Conservation (phyloP, 2,797 vertebrate genomes). For the Spea hammondii region DNA sequence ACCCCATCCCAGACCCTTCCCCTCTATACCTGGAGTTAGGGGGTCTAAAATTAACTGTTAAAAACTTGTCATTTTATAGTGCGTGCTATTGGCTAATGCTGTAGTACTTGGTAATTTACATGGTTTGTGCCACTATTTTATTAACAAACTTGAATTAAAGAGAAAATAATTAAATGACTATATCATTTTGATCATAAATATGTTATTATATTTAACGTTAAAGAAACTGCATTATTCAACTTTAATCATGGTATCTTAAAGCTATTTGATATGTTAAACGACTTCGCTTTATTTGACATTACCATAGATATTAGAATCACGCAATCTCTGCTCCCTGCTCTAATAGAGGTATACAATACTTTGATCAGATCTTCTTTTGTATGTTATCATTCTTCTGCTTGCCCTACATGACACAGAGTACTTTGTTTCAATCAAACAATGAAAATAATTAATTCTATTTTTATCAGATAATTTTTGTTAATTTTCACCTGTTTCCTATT, state of each 20-base stretch:
- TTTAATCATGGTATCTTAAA: background rate
- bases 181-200: too few relatives aligned
- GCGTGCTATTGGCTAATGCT: too few relatives aligned
- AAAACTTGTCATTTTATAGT: too few relatives aligned
- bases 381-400: constrained; percentile 15
- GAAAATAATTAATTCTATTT: constrained; percentile 44
- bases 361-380: constrained; percentile 11
- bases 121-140: too few relatives aligned
- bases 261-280: background rate
- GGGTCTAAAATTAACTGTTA: too few relatives aligned
- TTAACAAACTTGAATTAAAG: too few relatives aligned
- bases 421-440: constrained; percentile 40
- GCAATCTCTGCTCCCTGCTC: background rate
- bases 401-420: constrained; percentile 13
- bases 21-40: too few relatives aligned
- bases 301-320: background rate
- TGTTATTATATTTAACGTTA: too few relatives aligned
- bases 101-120: too few relatives aligned
- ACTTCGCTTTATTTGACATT: background rate
- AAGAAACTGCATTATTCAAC: too few relatives aligned
- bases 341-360: background rate
- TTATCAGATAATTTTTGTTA: constrained; percentile 50
- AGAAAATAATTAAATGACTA: too few relatives aligned
- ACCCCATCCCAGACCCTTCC: too few relatives aligned
- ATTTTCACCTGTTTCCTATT: constrained; percentile 52